Conservation (phyloP, 2,888 invertebrate species). For the Meiosimyza decipiens region DNA sequence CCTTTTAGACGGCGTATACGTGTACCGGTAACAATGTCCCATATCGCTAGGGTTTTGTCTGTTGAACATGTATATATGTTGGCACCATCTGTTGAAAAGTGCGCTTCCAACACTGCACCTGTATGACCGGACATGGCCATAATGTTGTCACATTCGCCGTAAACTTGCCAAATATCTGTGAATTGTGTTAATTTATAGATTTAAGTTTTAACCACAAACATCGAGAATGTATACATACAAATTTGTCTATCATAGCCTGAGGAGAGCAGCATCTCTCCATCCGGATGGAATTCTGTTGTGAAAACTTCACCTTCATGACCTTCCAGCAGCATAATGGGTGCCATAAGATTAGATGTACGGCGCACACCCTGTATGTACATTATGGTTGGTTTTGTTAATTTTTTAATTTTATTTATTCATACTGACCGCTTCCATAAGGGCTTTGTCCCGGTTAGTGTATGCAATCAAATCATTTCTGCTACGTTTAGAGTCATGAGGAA, state of each 20-base stretch:
- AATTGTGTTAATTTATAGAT: conserved; percentile 51
- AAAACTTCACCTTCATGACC: conserved; percentile 98
- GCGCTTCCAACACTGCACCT: conserved; percentile 94
- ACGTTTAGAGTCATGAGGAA: conserved; percentile 72
- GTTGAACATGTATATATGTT: conserved; percentile 91
- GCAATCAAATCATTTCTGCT: conserved; percentile 79
- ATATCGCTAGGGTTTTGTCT: conserved; percentile 93
- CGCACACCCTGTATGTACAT: conserved; percentile 71
- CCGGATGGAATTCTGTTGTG: conserved; percentile 92
- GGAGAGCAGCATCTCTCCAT: conserved; percentile 93
- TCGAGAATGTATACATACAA: conserved; percentile 72
- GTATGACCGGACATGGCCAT: conserved; percentile 93
- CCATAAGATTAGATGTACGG: conserved; percentile 87
- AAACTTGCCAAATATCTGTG: conserved; percentile 92
- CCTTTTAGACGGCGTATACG: conserved; percentile 92
- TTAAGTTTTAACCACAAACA: not conserved
- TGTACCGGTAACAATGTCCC: conserved; percentile 92
- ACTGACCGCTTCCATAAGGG: conserved; percentile 79
- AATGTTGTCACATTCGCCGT: conserved; percentile 97
- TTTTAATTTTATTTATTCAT: conserved; percentile 25
- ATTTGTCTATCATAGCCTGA: conserved; percentile 96
- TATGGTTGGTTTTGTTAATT: conserved; percentile 9
- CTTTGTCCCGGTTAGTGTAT: conserved; percentile 78
- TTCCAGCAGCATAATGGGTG: conserved; percentile 95
- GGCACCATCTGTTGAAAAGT: conserved; percentile 86